Base-by-base conservation (phyloP, 2,797 vertebrate species). In the Oryzias sinensis region DNA sequence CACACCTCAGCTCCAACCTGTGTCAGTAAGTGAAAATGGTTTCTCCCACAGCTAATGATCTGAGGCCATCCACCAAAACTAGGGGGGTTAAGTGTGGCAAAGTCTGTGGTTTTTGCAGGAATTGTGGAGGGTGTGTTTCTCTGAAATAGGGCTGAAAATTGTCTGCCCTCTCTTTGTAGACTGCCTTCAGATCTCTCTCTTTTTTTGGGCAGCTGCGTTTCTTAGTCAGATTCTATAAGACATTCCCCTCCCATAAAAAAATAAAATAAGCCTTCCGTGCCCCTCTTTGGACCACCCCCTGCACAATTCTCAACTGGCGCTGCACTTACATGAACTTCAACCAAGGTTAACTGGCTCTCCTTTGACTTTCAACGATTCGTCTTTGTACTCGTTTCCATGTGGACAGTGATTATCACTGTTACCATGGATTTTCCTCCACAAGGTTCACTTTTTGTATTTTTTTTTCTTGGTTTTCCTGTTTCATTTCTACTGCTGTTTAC, bases 1-100 rank as follows among this genome's bases (percentile, higher is more conserved):
- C 75, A 80, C 77, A 80, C 64, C 79, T 80, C 77, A 75, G 66
- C 58, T 81, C 55, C 41, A 68, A 72, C 79, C 79, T 77, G 72
- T 79, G 67, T 78, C 73, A 80, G 47, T 72, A 68, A 68, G 52
- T 59, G 55, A 14, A 60, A 59, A 80, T 66, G 57, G 56, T 62
- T 77, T 65, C 68, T 65, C 53, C 67, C 75, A 72, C 70, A 70
- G 74, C 79, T 72, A 73, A 80, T 72, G 72, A 76, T 81, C 71
- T 78, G 72, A 70, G 75, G 63, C 70, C 74, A 82, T 79, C 72
- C 86, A 79, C 61, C 75, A 62, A 29, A 47, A 15, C 24, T 25
- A 18, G 62, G 46, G 56, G 67, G 72, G 60, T 57, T 22, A 45
- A 62, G 27, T 61, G 56, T 49, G 66, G 40, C 48, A 61, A 69